Base-by-base conservation (phyloP, 2,888 invertebrate species). In the Scaptomyza reducta region DNA sequence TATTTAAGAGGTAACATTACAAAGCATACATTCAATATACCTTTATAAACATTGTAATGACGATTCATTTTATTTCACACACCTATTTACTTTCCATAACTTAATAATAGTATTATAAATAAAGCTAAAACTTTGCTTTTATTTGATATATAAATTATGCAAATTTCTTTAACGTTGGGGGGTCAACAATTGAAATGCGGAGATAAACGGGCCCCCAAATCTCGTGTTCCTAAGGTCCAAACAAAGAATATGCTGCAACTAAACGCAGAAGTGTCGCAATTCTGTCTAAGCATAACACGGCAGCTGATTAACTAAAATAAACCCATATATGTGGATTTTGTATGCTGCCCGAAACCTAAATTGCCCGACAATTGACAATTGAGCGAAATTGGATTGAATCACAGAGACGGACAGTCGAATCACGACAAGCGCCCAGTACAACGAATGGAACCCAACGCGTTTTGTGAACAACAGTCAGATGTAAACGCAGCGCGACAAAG, bases 301-400 rank as follows among this genome's bases (percentile, higher is more conserved):
- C 54, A 60, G 31, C 68, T 69, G 72, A 62, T 74, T 70, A 80
- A 80, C 82, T 70, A 72, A 81, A 78, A 70, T 74, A 78, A 54
- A 65, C 47, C 65, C 67, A 33, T 66, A 49, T 31, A 6, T 31
- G 31, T 31, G 31, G 31, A 63, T 68, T 68, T 57, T 38, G 63
- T 72, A 53, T 57, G 49, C 53, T 64, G 61, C 55, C 72, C 82
- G 54, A 66, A 85, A 83, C 61, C 62, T 79, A 82, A 87, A 82
- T 82, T 82, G 63, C 83, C 61, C 77, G 62, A 87, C 86, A 87
- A 87, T 87, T 87, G 82, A 76, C 67, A 82, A 82, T 82, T 82
- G 86, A 82, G 88, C 59, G 61, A 77, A 85, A 87, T 82, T 82
- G 70, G 70, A 87, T 82, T 82, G 74, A 82, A 82, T 82, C 78